Conservation (phyloP, 2,113 vertebrate species). For the Zosterops japonicus region DNA sequence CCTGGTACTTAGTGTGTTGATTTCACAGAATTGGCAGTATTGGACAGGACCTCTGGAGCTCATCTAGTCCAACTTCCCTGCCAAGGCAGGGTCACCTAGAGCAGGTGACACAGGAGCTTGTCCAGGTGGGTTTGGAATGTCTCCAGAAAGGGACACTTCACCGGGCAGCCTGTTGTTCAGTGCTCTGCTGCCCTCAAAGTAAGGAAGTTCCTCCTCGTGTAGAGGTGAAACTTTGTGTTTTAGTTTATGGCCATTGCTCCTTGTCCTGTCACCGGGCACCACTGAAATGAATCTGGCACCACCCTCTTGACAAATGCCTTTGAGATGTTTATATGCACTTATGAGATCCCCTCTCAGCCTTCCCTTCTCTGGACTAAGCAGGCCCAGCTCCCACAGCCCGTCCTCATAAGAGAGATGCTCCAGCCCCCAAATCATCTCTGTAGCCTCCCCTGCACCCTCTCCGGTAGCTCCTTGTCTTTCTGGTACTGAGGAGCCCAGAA, state of each 20-base stretch:
- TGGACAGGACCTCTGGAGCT: neutral
- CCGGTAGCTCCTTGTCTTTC: neutral
- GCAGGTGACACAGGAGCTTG: neutral
- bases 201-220: neutral
- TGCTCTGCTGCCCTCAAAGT: neutral
- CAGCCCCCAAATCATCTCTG: neutral
- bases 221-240: neutral
- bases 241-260: neutral
- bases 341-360: too few relatives aligned
- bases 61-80: neutral
- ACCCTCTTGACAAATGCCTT: neutral
- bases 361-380: neutral
- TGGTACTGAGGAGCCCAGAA: neutral
- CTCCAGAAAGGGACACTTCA: neutral
- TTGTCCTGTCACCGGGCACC: neutral
- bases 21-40: neutral
- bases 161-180: neutral
- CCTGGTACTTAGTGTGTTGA: accelerated
- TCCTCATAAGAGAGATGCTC: neutral
- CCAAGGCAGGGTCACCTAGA: neutral
- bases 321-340: neutral
- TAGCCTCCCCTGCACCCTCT: neutral
- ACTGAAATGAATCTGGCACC: neutral
- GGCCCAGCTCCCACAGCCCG: neutral
- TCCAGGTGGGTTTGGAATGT: neutral